Percentiles rank a stretch among this genome's conserved stretches.
These are phyloP conservation scores for Maniola jurtina DNA, from an alignment of 1,140 invertebrate genomes.

Conservation along the genomic window DNA sequence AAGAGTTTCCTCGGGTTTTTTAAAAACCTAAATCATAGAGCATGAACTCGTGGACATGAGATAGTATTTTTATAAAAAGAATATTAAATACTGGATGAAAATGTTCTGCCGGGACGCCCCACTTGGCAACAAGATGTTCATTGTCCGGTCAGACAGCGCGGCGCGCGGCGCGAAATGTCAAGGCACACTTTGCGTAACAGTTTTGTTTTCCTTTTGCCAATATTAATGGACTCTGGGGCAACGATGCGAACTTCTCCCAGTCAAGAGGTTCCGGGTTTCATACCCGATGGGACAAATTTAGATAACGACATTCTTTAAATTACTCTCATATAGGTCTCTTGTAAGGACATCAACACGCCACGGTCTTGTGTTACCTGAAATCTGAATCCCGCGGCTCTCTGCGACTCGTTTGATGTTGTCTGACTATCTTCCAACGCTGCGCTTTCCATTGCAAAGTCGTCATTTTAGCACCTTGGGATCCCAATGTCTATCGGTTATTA, in stretches of 20 bases:
- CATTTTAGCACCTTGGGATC: no score
- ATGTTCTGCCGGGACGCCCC: conserved; percentile 27
- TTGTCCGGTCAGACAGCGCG: conserved; percentile 54
- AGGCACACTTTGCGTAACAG: conserved; percentile 34
- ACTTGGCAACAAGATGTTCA: conserved; percentile 41
- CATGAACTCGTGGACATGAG: no score
- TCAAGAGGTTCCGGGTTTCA: neutral
- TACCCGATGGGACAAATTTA: neutral
- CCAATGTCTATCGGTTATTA: no score
- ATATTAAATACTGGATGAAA: conserved; percentile 18
- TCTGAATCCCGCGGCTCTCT: no score
- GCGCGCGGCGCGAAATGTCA: conserved; percentile 61
- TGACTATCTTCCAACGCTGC: no score
- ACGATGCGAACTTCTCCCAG: neutral
- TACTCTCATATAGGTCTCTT: neutral
- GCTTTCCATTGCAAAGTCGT: no score
- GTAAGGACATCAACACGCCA: no score
- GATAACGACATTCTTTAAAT: neutral
- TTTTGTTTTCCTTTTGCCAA: conserved; percentile 23
- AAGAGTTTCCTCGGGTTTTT: no score
- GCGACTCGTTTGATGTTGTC: no score
- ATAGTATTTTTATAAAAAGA: no score
- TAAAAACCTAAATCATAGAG: no score
- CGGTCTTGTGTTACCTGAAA: no score
- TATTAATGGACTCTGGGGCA: neutral